Evolutionary conservation across 1,140 invertebrate genomes (phyloP), one percentile per base, ranked within the genome.

Genomic region (Sarcophaga peregrina): DNA sequence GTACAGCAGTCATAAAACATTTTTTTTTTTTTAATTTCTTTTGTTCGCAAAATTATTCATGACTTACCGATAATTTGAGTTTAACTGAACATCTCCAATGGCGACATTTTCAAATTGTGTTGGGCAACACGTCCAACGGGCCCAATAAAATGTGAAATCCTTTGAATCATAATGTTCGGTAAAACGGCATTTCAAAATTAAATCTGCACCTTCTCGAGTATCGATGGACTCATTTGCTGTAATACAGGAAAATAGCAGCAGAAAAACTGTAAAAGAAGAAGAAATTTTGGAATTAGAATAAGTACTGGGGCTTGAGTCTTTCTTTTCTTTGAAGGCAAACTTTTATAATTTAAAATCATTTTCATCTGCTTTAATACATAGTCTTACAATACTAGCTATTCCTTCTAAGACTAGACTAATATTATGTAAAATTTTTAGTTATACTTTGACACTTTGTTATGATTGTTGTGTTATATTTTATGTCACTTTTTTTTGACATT

Each of bases 181-280:
- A 91, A 96, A 96, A 82, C 95, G 93, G 88, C 96, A 96, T 89
- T 95, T 93, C 86, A 96, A 92, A 72, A 94, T 94, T 83, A 96
- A 93, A 89, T 96, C 93, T 86, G 96, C 94, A 10, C 95, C 95
- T 91, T 96, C 95, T 80, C 94, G 91, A 58, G 94, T 94, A 88
- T 95, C 95, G 85, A 93, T 91, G 76, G 92, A 91, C 85, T 93
- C 93, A 83, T 93, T 92, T 46, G 89, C 89, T 50, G 86, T 82
- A 6, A 74, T 72, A 11, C 15, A 17, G 47, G 46, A 13, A 9
- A 83, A n/a, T 20, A 48, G 80, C 3, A 68, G 8, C 10, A 46
- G 6, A 10, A 83, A 45, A 13, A 37, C 82, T 83, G 82, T 0
- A 68, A 58, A 47, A 46, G 58, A 80, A 83, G 10, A 50, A 62